Evolutionary conservation across 2,888 invertebrate species (phyloP).

Genomic region (Aspidiotus rigidus): DNA sequence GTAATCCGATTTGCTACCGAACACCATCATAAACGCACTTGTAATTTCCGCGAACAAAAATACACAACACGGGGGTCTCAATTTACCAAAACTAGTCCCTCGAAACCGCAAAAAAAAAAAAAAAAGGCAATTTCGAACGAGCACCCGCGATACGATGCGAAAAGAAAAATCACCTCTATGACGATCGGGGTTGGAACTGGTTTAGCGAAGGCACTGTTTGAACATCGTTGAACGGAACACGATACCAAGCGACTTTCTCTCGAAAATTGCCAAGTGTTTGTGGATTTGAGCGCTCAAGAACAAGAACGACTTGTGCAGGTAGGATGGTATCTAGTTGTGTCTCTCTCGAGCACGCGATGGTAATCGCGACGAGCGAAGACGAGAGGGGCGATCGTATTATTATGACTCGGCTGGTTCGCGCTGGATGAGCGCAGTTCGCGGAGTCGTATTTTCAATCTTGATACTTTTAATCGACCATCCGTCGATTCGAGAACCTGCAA

Average conservation of each 20-base stretch:
- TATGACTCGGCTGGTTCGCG: constrained; percentile 11
- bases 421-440: background rate
- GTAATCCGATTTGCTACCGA: constrained; percentile 28
- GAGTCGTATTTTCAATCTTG: background rate
- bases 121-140: constrained; percentile 4
- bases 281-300: constrained; percentile 5
- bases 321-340: constrained; percentile 6
- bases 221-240: constrained; percentile 21
- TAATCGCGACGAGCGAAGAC: background rate
- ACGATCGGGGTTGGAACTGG: constrained; percentile 7
- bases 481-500: constrained; percentile 11
- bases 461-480: background rate
- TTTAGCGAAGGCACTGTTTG: constrained; percentile 23
- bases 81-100: background rate
- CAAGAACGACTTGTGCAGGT: constrained; percentile 27
- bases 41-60: background rate
- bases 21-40: constrained; percentile 24
- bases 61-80: background rate
- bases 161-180: background rate
- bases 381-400: background rate
- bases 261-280: constrained; percentile 32
- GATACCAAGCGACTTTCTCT: constrained; percentile 31
- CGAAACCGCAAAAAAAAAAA: constrained; percentile 1
- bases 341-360: background rate
- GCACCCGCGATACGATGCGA: background rate